Base-by-base conservation (phyloP, 2,797 vertebrate species). In the Dryobates pubescens region DNA sequence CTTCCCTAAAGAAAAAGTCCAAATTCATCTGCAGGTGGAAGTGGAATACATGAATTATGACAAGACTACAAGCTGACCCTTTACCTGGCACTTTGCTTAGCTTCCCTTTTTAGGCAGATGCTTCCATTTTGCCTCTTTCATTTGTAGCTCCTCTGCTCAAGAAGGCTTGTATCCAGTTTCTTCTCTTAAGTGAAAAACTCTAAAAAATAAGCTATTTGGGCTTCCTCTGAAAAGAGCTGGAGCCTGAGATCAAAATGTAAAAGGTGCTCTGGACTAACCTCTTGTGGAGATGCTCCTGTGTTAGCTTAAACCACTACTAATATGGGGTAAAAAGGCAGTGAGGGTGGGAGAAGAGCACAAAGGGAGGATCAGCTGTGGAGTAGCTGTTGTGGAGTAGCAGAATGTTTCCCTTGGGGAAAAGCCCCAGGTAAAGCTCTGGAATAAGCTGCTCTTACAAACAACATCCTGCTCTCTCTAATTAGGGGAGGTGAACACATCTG, bases 341-440 rank as follows among this genome's bases (percentile, higher is more conserved):
- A 24, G 58, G 81, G 20, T 82, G n/a, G 58, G 81, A 86, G 81
- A 84, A 80, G 58, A 64, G 41, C 54, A 74, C 36, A 77, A 74
- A 90, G 36, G 4, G 3, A 88, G 75, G 34, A 73, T 88, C 78
- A 76, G 61, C 84, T 89, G 78, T 79, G 72, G 36, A 76, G 84
- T 74, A 92, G 72, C 72, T 92, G 22, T 45, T 94, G 78, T 85
- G 58, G 57, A 84, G 65, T 79, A 90, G 27, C 26, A 80, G 61
- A 16, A 19, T 82, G 20, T 95, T 90, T 90, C 56, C 93, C 82
- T 87, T 63, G 47, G 79, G 64, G 89, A 65, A 87, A 92, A 86
- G 8, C 45, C 41, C 32, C 74, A 64, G 43, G 27, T 81, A 86
- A 92, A 53, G 63, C 57, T 86, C 82, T 10, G 59, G 45, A 92